Base-by-base conservation (phyloP, 2,888 invertebrate species). In the Drosophila picticornis region DNA sequence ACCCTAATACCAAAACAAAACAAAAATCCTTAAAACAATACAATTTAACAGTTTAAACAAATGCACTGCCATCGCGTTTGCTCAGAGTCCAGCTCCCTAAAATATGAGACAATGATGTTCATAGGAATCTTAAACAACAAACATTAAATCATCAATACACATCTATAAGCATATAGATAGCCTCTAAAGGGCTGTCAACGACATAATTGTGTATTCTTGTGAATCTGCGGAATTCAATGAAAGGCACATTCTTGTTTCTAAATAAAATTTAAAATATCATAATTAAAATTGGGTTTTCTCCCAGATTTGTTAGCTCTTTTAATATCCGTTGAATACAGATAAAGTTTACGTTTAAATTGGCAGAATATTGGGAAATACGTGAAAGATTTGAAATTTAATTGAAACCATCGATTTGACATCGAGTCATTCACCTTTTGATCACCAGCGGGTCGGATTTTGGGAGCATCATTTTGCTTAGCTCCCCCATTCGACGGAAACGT, bases 61-160 rank as follows among this genome's bases (percentile, higher is more conserved):
- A 53, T 22, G 6, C 46, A 27, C 6, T 36, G 5, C 7, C 22
- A 38, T 5, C 2, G 6, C 9, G 29, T 40, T 60, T 34, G 51
- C 38, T 62, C 29, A 56, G 72, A 77, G 68, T 52, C 72, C 63
- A 71, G 71, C 71, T 71, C 62, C 55, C 66, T 46, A 53, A 11
- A 36, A 31, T 50, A 53, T 50, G 62, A 43, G 50, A 60, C 10
- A 52, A 43, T 58, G 43, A 61, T 40, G 22, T 36, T 56, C 51
- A n/a, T 48, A 38, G 48, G 43, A 32, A 64, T 19, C 62, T 69
- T 76, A 80, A 13, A 25, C 57, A 63, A 22, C 70, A 72, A 79
- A 74, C 60, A 48, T 72, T 72, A 55, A 58, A 32, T 70, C 38
- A 43, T 76, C 34, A 65, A 60, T 61, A 61, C 63, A 73, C 61